Evolutionary conservation across 2,113 vertebrate species (phyloP), one percentile per base, ranked within the genome.

Genomic region (Poecilia latipinna): DNA sequence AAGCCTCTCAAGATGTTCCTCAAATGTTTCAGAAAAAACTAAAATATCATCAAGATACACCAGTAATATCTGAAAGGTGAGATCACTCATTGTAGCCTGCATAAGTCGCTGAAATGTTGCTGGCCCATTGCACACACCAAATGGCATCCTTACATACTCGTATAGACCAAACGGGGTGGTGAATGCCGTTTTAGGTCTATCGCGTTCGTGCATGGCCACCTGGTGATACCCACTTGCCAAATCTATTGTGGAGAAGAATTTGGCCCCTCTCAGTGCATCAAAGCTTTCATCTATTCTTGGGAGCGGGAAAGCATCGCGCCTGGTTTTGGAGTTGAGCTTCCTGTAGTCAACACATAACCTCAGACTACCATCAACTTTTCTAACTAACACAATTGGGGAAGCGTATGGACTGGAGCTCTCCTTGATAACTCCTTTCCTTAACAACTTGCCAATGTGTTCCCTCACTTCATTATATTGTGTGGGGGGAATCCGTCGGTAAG

Each of bases 11-110:
- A 70, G 10, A 60, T 60, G 51, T 13, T 70, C 31, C 2, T 60
- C 68, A 37, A 70, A 70, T 1, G 51, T 70, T 1, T 19, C 22
- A 24, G 44, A 57, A 26, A 35, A 70, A 7, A 70, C 31, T 5
- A 70, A 60, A 6, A 70, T 70, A 15, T 60, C 68, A 60, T 70
- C 68, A 2, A 70, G 24, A 24, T 70, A 70, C 1, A 70, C 68
- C 1, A 61, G 68, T 3, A 70, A 6, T 8, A 61, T 71, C n/a
- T 71, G 57, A 19, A 71, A 29, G 3, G 19, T 5, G 3, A 61
- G 8, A 4, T 71, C 57, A 28, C 57, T 71, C 69, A 71, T 71
- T 2, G 69, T 39, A 0, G 24, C 69, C n/a, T 61, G 57, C 69
- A 72, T 44, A 1, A 72, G 35, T 0, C 70, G 8, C 6, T 72